Conservation (phyloP, 92 coral and sea anemone species). For the Galaxea fascicularis region DNA sequence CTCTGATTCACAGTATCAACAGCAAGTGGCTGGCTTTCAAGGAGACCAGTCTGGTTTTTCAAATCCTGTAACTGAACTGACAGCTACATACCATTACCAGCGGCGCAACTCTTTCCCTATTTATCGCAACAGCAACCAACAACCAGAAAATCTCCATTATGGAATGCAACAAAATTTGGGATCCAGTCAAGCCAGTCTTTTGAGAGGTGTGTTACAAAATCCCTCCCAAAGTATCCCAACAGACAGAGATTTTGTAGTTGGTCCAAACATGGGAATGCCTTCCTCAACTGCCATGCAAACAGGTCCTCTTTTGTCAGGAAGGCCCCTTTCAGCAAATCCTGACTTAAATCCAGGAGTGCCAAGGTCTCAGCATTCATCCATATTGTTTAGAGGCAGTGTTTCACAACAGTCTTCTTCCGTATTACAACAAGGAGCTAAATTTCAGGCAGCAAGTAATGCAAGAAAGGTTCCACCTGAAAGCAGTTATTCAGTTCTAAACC, state of each 20-base stretch:
- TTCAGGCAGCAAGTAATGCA: conserved; percentile 50
- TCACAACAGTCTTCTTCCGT: conserved; percentile 29
- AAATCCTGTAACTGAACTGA: conserved; percentile 24
- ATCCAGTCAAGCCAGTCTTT: conserved; percentile 44
- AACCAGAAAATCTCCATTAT: conserved; percentile 42
- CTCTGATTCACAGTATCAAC: conserved; percentile 41
- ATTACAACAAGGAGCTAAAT: conserved; percentile 45
- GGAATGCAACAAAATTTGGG: conserved; percentile 42
- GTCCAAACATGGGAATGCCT: conserved; percentile 38
- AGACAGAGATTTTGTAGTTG: conserved; percentile 21
- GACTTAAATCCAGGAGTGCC: conserved; percentile 32
- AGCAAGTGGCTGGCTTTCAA: conserved; percentile 30
- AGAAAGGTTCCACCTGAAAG: conserved; percentile 42
- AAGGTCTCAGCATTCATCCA: conserved; percentile 29
- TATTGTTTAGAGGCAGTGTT: conserved; percentile 33
- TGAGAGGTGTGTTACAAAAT: conserved; percentile 47
- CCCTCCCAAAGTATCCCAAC: conserved; percentile 24
- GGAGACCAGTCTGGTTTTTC: conserved; percentile 39
- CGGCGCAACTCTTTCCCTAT: conserved; percentile 88
- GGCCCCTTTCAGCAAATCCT: conserved; percentile 33
- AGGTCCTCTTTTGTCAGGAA: conserved; percentile 23
- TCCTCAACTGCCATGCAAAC: conserved; percentile 26
- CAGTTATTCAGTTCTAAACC: conserved; percentile 12
- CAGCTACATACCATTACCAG: conserved; percentile 66
- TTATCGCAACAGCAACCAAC: conserved; percentile 74